Evolutionary conservation across 2,888 invertebrate genomes (phyloP).

Genomic region (Ormyrus nitidulus): DNA sequence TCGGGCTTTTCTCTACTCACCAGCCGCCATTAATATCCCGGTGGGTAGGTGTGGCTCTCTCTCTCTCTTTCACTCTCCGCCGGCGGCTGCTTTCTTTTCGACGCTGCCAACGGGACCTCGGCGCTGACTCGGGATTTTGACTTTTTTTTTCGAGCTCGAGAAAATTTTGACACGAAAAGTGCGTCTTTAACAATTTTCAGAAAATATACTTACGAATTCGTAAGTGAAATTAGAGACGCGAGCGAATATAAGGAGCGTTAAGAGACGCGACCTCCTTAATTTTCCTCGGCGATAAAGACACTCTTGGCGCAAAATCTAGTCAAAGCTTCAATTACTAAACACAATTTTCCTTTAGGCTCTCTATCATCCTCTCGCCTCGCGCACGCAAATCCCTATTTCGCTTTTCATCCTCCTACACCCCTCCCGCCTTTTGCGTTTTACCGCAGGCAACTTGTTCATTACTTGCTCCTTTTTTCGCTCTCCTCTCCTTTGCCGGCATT

Average conservation of each 20-base stretch:
- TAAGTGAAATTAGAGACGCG: no score
- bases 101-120: no score
- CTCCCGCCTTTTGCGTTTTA: slow-evolving; percentile 9
- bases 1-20: neutral
- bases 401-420: neutral
- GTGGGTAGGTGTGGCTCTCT: neutral
- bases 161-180: no score
- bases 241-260: no score
- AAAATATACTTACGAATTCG: no score
- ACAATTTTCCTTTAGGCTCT: slow-evolving; percentile 1
- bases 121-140: neutral
- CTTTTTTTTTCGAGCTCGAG: neutral
- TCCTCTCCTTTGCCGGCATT: slow-evolving; percentile 8
- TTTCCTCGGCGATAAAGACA: no score
- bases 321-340: neutral
- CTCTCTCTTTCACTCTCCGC: neutral
- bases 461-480: slow-evolving; percentile 5
- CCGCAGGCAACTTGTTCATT: slow-evolving; percentile 30
- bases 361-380: neutral
- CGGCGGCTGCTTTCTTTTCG: no score
- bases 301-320: neutral
- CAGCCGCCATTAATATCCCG: slow-evolving; percentile 9
- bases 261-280: no score
- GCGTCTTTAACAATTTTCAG: no score
- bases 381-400: slow-evolving; percentile 10